Conservation (phyloP, 2,113 vertebrate species). For the Nematolebias whitei region DNA sequence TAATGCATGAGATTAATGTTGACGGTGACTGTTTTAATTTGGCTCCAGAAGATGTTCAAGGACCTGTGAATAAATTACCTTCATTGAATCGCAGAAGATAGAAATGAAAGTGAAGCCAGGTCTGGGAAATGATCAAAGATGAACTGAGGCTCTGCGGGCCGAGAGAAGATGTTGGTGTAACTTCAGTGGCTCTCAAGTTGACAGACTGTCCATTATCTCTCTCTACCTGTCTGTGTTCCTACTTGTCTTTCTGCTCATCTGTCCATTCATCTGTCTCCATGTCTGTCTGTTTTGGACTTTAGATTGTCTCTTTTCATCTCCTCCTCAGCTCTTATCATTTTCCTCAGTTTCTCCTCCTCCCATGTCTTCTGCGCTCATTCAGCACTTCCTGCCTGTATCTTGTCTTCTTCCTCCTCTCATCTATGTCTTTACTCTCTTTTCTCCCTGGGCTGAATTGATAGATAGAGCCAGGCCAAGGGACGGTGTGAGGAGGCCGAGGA, state of each 20-base stretch:
- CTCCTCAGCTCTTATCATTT: slow-evolving; percentile 63
- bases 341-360: slow-evolving; percentile 46
- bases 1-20: too few relatives aligned
- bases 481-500: slow-evolving; percentile 45
- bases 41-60: slow-evolving; percentile 11
- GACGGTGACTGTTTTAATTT: not conserved
- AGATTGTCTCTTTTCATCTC: slow-evolving; percentile 32
- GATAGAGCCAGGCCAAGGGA: slow-evolving; percentile 32
- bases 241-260: slow-evolving; percentile 23
- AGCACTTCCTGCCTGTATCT: slow-evolving; percentile 49
- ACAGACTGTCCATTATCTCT: slow-evolving; percentile 21
- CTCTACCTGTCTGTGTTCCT: slow-evolving; percentile 14
- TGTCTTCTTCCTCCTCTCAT: slow-evolving; percentile 66
- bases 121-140: slow-evolving; percentile 45
- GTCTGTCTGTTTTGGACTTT: slow-evolving; percentile 32
- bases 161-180: slow-evolving; percentile 40
- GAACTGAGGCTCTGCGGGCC: slow-evolving; percentile 30
- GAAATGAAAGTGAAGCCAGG: slow-evolving; percentile 31
- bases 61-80: slow-evolving; percentile 49
- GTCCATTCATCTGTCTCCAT: slow-evolving; percentile 7
- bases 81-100: slow-evolving; percentile 41
- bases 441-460: slow-evolving; percentile 45
- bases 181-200: slow-evolving; percentile 23
- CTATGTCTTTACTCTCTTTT: slow-evolving; percentile 61
- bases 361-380: slow-evolving; percentile 50